Evolutionary conservation across 2,888 invertebrate species (phyloP).

Genomic region (Alloscopus bannaensis): DNA sequence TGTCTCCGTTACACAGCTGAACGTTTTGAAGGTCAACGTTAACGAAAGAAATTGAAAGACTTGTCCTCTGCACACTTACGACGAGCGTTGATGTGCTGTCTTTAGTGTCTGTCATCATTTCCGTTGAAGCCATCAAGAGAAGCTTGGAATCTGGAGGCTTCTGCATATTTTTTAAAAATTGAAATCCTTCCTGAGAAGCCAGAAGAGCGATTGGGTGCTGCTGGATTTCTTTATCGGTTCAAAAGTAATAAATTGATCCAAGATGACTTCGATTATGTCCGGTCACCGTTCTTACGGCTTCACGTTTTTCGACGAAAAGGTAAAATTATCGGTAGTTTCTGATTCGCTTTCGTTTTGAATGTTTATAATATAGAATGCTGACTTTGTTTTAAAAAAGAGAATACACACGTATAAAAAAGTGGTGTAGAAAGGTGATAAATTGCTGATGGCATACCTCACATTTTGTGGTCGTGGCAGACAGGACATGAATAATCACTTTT

Average conservation of each 20-base stretch:
- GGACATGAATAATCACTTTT: slow-evolving; percentile 29
- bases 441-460: neutral
- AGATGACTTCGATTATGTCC: slow-evolving; percentile 72
- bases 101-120: slow-evolving; percentile 18
- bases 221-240: neutral
- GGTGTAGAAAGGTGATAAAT: neutral
- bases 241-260: slow-evolving; percentile 4
- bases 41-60: neutral
- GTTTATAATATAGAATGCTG: neutral
- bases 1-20: neutral
- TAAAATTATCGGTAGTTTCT: slow-evolving; percentile 35
- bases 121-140: slow-evolving; percentile 3
- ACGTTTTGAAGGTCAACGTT: slow-evolving; percentile 14
- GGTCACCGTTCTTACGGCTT: slow-evolving; percentile 71
- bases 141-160: neutral
- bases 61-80: neutral
- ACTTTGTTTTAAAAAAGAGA: neutral
- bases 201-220: neutral
- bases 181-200: neutral
- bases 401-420: neutral
- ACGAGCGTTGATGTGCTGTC: too few relatives aligned
- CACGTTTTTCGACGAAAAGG: slow-evolving; percentile 71
- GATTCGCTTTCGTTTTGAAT: neutral
- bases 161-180: neutral
- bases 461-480: neutral